phyloP scores from a whole-genome alignment of 2,113 vertebrate genomes.

The Mastomys natalensis region DNA sequence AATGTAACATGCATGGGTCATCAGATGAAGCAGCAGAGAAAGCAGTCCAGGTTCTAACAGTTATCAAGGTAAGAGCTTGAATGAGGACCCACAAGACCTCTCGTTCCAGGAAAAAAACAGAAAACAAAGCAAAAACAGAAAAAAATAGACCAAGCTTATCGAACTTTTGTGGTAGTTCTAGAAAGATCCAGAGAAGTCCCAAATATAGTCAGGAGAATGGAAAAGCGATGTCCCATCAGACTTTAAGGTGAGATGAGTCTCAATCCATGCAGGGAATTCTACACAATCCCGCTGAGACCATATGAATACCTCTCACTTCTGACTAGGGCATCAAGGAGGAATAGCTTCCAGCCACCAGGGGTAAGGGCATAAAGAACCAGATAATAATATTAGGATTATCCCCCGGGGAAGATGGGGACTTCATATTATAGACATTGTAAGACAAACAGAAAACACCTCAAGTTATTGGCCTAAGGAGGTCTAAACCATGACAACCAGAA shows the following conservation, averaged over 20 bases:
- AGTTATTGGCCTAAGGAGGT: background rate
- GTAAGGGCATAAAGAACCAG: background rate
- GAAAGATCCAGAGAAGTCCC: background rate
- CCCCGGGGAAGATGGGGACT: background rate
- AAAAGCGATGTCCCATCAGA: background rate
- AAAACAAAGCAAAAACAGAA: too few species aligned
- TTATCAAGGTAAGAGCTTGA: background rate
- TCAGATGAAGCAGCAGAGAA: background rate
- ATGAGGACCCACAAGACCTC: background rate
- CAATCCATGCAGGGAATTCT: background rate
- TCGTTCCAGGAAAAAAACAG: background rate
- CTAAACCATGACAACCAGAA: background rate
- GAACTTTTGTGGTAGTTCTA: background rate
- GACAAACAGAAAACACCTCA: background rate
- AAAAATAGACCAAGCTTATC: background rate
- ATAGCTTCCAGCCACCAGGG: background rate
- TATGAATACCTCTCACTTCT: background rate
- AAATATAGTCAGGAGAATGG: background rate
- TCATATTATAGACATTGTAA: background rate
- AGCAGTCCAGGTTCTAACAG: background rate
- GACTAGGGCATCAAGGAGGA: background rate
- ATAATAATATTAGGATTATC: background rate
- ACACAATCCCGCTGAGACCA: background rate
- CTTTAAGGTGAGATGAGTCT: background rate
- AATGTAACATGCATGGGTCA: background rate